Evolutionary conservation across 2,113 vertebrate species (phyloP).

Genomic region (Grus americana): DNA sequence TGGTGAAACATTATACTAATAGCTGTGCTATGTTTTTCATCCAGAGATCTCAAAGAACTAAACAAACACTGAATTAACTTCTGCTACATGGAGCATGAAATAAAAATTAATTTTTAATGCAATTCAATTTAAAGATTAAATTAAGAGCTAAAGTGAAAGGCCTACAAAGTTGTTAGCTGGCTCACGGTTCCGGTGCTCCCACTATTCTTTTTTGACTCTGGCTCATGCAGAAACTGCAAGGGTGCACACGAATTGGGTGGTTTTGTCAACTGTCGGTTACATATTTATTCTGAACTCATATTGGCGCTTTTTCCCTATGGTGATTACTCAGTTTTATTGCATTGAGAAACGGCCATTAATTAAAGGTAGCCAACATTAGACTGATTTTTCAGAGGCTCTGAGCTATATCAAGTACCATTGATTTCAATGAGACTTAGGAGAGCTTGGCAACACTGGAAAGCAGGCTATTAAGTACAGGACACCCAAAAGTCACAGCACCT

Average conservation of each 20-base stretch:
- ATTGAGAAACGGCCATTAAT: not conserved
- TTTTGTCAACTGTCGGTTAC: not conserved
- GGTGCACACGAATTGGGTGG: not conserved
- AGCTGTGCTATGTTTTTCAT: not conserved
- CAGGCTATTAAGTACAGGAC: not conserved
- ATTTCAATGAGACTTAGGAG: not conserved
- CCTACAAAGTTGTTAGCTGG: not conserved
- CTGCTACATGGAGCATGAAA: not conserved
- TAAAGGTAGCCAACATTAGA: not conserved
- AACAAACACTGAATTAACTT: conserved; percentile 27
- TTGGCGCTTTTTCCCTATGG: not conserved
- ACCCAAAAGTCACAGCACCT: not conserved
- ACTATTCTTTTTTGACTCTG: not conserved
- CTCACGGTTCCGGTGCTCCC: not conserved
- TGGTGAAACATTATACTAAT: conserved; percentile 32
- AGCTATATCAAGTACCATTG: not conserved
- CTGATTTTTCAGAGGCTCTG: not conserved
- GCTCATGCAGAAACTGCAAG: not conserved
- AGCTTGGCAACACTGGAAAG: not conserved
- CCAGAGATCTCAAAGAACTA: not conserved
- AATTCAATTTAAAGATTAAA: not conserved
- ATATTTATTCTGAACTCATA: not conserved
- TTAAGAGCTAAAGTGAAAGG: not conserved
- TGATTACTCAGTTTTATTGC: not conserved
- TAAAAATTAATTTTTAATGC: conserved; percentile 49